Evolutionary conservation across 2,113 vertebrate species (phyloP), one percentile per base, ranked within the genome.

Genomic region (Paradoxurus hermaphroditus): DNA sequence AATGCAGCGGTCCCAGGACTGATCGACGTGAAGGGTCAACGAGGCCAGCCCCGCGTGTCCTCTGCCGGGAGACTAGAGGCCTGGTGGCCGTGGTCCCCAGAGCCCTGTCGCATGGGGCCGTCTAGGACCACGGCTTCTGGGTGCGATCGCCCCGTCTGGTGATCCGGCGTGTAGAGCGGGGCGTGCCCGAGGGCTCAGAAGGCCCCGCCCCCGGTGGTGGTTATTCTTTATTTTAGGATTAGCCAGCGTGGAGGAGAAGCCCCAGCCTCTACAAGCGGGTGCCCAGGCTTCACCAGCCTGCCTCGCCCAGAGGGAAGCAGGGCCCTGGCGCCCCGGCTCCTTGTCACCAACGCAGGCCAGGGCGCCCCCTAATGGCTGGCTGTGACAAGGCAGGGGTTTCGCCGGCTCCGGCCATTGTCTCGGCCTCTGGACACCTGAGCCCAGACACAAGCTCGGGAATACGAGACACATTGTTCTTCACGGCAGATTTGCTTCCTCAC

Each of bases 261-360:
- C 73, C 41, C 7, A 5, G 7, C 31, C 73, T 65, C 72, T n/a
- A 41, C 79, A 15, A 27, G 51, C 34, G 5, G 5, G 5, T 4
- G 27, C 56, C 10, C 0, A 4, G 9, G 29, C 29, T 91, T 82
- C 31, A 6, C 59, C 49, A 46, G 6, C 36, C 75, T 2, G 11
- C 25, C 39, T 11, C 8, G 2, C n/a, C 16, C 21, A 7, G 36
- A 39, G 27, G 67, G 86, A 83, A 39, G 39, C 3, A 0, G 41
- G 46, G 27, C 21, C 2, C 3, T 8, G 15, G 8, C 16, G 0
- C 46, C 56, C 1, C 29, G 0, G 14, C 14, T n/a, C 13, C 49
- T 31, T 10, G 49, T 73, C 72, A 23, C 46, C 0, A 0, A 21
- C 27, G 7, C 68, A 41, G 73, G 29, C 67, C 87, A 65, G 27